These are phyloP conservation scores for Mesoligia furuncula DNA, from an alignment of 2,888 invertebrate genomes.

Conservation along the genomic window DNA sequence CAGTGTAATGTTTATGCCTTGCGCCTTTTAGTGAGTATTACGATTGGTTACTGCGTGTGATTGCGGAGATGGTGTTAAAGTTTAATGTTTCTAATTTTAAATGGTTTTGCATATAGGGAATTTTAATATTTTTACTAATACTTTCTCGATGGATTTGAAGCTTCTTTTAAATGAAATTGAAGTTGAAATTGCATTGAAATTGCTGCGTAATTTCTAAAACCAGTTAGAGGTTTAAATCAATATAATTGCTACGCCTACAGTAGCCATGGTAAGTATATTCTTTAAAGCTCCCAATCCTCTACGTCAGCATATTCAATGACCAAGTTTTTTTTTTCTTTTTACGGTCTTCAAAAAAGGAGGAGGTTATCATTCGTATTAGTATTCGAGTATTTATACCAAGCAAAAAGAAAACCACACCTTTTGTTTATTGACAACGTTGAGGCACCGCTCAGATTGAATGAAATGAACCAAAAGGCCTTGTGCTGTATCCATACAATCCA, in stretches of 20 bases:
- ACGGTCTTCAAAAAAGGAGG: neutral
- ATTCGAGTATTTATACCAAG: neutral
- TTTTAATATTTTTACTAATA: neutral
- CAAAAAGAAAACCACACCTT: neutral
- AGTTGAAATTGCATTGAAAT: neutral
- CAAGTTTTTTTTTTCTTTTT: neutral
- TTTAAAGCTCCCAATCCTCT: neutral
- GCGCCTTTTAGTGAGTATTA: constrained; percentile 35
- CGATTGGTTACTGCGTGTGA: constrained; percentile 28
- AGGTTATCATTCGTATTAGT: neutral
- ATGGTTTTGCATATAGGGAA: neutral
- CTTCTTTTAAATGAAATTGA: neutral
- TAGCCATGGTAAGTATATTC: no score
- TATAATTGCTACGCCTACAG: neutral
- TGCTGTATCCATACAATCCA: constrained; percentile 24
- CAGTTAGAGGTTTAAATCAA: neutral
- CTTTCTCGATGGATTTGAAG: neutral
- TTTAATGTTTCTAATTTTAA: constrained; percentile 19
- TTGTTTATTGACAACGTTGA: neutral
- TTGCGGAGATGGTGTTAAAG: constrained; percentile 20
- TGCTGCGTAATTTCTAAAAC: neutral
- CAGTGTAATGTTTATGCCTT: constrained; percentile 64
- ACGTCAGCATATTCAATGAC: no score
- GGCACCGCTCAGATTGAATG: constrained; percentile 13
- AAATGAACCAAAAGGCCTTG: constrained; percentile 26